Evolutionary conservation across 2,888 invertebrate species (phyloP), one percentile per base, ranked within the genome.

Genomic region (Andrena hattorfiana): DNA sequence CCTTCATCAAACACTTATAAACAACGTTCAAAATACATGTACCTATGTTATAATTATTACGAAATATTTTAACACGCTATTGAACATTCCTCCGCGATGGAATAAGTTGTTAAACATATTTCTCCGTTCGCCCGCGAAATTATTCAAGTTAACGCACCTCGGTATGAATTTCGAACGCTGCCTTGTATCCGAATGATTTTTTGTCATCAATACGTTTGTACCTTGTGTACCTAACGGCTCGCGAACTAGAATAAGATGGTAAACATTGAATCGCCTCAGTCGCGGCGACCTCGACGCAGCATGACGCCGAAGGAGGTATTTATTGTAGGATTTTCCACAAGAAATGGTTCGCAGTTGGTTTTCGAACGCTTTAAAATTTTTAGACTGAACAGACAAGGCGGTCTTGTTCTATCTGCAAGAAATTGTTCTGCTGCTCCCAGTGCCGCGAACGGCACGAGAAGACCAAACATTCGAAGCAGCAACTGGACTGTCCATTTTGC

Each of bases 371-470:
- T 30, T 56, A 63, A 60, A 69, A 70, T 0, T 82, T 49, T 60
- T 26, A 26, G 23, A 10, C 81, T 77, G 73, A 32, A 71, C 83
- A 91, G 91, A 79, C 87, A 8, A 89, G 87, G 69, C 89, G 87
- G 8, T 23, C 32, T 51, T 93, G 93, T 81, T 89, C 87, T 59
- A 80, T 87, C 49, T 93, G 93, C 78, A 86, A 87, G 42, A 92
- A 93, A 63, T 67, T 91, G 0, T 93, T 93, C 74, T 93, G 93
- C 76, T 93, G 93, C 62, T 83, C 48, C 0, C 84, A 87, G 16
- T 93, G 93, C 75, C 90, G 92, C 49, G 84, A 84, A 62, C 87
- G 87, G 6, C 93, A 93, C 78, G 89, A 91, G 56, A 75, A 82
- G 42, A 91, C 81, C 28, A 91, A 90, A 51, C 93, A 93, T 83